phyloP scores from a whole-genome alignment of 2,113 vertebrate genomes.

The Bujurquina vittata region DNA sequence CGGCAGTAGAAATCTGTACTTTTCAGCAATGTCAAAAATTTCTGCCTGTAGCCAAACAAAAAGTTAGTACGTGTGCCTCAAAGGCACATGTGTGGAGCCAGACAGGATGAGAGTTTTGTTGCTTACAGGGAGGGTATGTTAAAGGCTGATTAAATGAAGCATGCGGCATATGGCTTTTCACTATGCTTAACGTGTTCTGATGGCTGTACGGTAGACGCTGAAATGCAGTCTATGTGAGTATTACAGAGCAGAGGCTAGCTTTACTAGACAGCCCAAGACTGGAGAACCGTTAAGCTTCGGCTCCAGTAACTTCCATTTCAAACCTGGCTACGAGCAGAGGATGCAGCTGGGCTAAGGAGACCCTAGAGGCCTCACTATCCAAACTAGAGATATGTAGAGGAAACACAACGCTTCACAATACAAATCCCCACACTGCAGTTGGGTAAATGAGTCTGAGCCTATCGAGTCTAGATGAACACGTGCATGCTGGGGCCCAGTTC shows the following conservation, averaged over 20 bases:
- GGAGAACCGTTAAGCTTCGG: constrained; percentile 62
- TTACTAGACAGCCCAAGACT: constrained; percentile 20
- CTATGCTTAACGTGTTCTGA: constrained; percentile 12
- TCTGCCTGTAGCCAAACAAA: constrained; percentile 29
- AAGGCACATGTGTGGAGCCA: constrained; percentile 1
- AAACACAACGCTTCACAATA: constrained; percentile 52
- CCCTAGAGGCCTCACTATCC: constrained; percentile 58
- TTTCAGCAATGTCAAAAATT: constrained; percentile 35
- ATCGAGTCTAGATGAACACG: constrained; percentile 40
- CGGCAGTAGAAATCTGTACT: constrained; percentile 31
- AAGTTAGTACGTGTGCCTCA: constrained; percentile 5
- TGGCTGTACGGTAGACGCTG: constrained; percentile 14
- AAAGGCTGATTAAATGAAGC: constrained; percentile 28
- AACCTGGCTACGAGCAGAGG: constrained; percentile 64
- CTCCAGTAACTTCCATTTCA: constrained; percentile 58
- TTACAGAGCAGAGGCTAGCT: constrained; percentile 13
- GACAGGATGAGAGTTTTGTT: constrained; percentile 11
- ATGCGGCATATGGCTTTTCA: constrained; percentile 28
- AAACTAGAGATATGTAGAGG: constrained; percentile 56
- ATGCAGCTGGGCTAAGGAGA: constrained; percentile 70
- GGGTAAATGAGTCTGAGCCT: constrained; percentile 12
- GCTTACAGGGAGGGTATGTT: constrained; percentile 18
- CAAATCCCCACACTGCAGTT: constrained; percentile 50
- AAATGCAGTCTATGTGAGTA: constrained; percentile 22
- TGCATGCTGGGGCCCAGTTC: constrained; percentile 14